Conservation (phyloP, 2,888 invertebrate genomes). For the Pasiphila rectangulata region DNA sequence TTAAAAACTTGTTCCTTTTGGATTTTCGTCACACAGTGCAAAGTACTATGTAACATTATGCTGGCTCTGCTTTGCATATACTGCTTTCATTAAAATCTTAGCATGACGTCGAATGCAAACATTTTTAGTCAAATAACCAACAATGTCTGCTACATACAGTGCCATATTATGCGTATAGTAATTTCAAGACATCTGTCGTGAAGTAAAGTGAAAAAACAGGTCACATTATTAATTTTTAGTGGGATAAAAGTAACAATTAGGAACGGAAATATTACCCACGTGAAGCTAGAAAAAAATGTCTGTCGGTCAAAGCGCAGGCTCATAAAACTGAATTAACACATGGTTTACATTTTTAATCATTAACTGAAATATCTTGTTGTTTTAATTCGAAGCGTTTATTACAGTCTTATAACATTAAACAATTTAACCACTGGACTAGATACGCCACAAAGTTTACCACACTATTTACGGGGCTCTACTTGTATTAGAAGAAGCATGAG, state of each 20-base stretch:
- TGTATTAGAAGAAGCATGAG: neutral
- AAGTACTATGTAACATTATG: neutral
- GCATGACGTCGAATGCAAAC: neutral
- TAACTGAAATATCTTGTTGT: neutral
- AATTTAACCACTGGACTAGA: conserved; percentile 5
- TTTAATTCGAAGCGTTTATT: conserved; percentile 14
- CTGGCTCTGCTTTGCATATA: neutral
- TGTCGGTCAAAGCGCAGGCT: conserved; percentile 13
- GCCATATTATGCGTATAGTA: too few relatives aligned
- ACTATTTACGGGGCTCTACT: too few relatives aligned
- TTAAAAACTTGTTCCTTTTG: conserved; percentile 14
- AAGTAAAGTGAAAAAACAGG: too few relatives aligned
- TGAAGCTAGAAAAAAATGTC: conserved; percentile 15
- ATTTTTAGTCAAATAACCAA: too few relatives aligned
- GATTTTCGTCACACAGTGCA: conserved; percentile 11
- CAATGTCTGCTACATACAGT: too few relatives aligned
- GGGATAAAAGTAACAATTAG: conserved; percentile 2
- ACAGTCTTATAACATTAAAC: conserved; percentile 1
- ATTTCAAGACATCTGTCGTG: neutral
- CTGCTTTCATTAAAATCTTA: conserved; percentile 2
- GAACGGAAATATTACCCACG: conserved; percentile 11
- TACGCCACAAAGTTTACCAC: neutral
- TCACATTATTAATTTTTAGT: too few relatives aligned
- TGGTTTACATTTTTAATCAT: conserved; percentile 24
- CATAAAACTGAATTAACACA: conserved; percentile 21